Conservation (phyloP, 1,140 invertebrate species). For the Saxidomus purpurata region DNA sequence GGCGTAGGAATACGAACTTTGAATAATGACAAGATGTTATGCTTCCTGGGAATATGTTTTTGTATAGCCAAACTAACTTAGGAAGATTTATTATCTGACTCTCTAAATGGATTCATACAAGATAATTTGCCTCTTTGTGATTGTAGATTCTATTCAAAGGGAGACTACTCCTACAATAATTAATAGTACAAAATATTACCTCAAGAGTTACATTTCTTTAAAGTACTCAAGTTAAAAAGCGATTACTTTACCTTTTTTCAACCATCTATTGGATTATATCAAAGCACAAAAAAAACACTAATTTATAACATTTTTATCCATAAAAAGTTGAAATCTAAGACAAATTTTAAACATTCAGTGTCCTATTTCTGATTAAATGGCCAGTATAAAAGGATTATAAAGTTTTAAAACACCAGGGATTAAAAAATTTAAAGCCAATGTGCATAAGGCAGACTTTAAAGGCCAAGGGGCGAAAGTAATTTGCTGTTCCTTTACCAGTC, state of each 20-base stretch:
- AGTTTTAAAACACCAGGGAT: neutral
- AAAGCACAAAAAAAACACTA: neutral
- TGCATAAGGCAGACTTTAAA: no score
- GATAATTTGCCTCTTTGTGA: no score
- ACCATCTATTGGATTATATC: neutral
- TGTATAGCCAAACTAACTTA: neutral
- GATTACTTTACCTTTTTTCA: constrained; percentile 36
- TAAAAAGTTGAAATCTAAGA: neutral
- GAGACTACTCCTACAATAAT: constrained; percentile 3
- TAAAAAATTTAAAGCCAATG: neutral
- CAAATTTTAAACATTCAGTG: neutral
- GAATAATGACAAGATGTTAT: neutral
- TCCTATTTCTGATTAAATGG: neutral
- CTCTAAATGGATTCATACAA: neutral
- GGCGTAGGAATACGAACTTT: neutral
- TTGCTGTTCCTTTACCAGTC: no score
- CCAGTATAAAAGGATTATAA: neutral
- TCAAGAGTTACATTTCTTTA: neutral
- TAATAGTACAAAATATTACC: neutral
- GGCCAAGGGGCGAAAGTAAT: no score
- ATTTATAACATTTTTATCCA: neutral
- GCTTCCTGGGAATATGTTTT: neutral
- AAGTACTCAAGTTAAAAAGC: neutral
- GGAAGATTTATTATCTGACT: neutral
- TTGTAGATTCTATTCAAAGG: neutral